Conservation (phyloP, 2,888 invertebrate species). For the Reticulitermes lucifugus region DNA sequence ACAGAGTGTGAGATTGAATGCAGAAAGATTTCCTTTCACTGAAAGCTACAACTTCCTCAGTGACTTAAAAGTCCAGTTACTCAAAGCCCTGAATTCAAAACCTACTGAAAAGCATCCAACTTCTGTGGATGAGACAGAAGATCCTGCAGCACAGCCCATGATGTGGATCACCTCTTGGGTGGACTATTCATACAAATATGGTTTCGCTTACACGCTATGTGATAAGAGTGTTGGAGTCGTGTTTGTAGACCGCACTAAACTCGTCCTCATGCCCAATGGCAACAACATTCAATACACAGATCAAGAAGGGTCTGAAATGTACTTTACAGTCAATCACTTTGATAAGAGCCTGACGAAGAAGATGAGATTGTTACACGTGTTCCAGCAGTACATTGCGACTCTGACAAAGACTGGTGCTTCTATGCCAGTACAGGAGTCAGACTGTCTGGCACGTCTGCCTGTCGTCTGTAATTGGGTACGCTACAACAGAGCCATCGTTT, state of each 20-base stretch:
- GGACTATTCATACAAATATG: conserved; percentile 75
- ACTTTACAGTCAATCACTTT: conserved; percentile 64
- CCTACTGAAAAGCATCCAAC: not conserved
- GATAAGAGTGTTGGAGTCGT: conserved; percentile 73
- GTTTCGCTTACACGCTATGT: conserved; percentile 72
- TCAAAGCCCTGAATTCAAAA: not conserved
- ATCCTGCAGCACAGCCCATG: conserved; percentile 70
- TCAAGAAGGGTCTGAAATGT: conserved; percentile 67
- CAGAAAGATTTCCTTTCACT: not conserved
- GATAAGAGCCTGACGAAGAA: conserved; percentile 68
- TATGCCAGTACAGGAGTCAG: conserved; percentile 48
- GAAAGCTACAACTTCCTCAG: not conserved
- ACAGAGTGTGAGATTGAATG: not conserved
- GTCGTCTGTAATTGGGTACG: conserved; percentile 68
- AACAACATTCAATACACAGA: conserved; percentile 72
- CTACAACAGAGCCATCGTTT: conserved; percentile 70
- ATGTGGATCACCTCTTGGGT: conserved; percentile 77
- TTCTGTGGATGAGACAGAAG: conserved; percentile 67
- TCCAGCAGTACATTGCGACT: conserved; percentile 57
- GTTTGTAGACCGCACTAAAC: conserved; percentile 71
- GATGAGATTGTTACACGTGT: conserved; percentile 71
- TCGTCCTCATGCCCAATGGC: conserved; percentile 68
- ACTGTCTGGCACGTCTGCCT: conserved; percentile 60
- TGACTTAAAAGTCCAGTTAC: not conserved
- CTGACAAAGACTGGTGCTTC: conserved; percentile 3